phyloP scores from a whole-genome alignment of 1,140 invertebrate genomes.

The Delia radicum region DNA sequence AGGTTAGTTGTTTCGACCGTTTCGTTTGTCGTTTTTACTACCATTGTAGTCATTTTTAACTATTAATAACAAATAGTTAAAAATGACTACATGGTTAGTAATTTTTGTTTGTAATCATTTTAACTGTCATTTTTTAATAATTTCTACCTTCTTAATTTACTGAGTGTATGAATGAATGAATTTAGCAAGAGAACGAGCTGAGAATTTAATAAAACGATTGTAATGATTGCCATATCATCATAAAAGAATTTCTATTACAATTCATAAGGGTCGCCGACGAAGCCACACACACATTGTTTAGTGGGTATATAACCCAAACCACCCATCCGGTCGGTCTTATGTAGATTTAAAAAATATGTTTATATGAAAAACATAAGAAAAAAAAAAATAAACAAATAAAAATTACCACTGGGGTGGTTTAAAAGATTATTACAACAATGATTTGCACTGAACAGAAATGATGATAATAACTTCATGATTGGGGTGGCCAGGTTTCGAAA shows the following conservation, averaged over 20 bases:
- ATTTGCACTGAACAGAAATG: not conserved
- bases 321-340: not conserved
- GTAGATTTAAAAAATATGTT: not conserved
- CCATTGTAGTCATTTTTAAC: no score
- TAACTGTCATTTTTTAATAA: no score
- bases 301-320: not conserved
- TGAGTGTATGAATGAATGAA: no score
- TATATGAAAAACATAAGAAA: no score
- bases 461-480: not conserved
- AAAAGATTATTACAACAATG: not conserved
- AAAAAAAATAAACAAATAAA: not conserved
- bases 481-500: not conserved
- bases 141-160: no score
- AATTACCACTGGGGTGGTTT: not conserved
- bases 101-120: no score
- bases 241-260: slow-evolving; percentile 25
- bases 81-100: no score
- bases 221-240: slow-evolving; percentile 30
- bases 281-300: slow-evolving; percentile 8
- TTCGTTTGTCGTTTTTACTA: no score
- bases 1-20: no score
- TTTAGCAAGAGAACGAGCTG: not conserved
- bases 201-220: slow-evolving; percentile 30
- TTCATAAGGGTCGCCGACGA: slow-evolving; percentile 23
- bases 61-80: no score